phyloP scores from a whole-genome alignment of 2,888 invertebrate genomes.

The Priocnemis perturbator region DNA sequence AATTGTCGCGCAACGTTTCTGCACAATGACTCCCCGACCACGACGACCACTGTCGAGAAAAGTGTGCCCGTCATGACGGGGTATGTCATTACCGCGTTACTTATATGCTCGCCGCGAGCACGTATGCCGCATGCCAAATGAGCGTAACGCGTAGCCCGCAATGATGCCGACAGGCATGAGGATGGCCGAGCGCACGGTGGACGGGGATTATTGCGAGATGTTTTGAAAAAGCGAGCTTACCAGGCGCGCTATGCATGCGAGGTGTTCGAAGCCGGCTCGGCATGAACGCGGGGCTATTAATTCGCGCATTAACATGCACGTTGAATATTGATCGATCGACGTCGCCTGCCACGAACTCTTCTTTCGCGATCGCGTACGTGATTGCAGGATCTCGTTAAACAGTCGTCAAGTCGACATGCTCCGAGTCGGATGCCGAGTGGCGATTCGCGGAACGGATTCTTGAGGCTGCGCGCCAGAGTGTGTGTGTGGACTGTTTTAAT shows the following conservation, averaged over 20 bases:
- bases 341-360: too few species aligned
- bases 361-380: too few species aligned
- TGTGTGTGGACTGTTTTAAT: too few species aligned
- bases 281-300: constrained; percentile 53
- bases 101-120: constrained; percentile 64
- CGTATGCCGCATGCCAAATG: constrained; percentile 64
- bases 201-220: constrained; percentile 58
- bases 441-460: too few species aligned
- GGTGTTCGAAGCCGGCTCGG: constrained; percentile 41
- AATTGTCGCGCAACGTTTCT: not conserved
- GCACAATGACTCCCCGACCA: constrained; percentile 20
- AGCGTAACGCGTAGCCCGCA: constrained; percentile 25
- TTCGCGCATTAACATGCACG: constrained; percentile 65
- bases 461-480: too few species aligned
- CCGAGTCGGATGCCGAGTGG: too few species aligned
- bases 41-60: constrained; percentile 67
- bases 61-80: constrained; percentile 67
- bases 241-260: constrained; percentile 61
- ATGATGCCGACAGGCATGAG: not conserved
- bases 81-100: constrained; percentile 69
- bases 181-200: constrained; percentile 28
- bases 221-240: constrained; percentile 50
- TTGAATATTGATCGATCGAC: constrained; percentile 63
- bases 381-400: too few species aligned
- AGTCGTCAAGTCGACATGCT: too few species aligned